Evolutionary conservation across 1,140 invertebrate genomes (phyloP).

Genomic region (Pogonomyrmex californicus): DNA sequence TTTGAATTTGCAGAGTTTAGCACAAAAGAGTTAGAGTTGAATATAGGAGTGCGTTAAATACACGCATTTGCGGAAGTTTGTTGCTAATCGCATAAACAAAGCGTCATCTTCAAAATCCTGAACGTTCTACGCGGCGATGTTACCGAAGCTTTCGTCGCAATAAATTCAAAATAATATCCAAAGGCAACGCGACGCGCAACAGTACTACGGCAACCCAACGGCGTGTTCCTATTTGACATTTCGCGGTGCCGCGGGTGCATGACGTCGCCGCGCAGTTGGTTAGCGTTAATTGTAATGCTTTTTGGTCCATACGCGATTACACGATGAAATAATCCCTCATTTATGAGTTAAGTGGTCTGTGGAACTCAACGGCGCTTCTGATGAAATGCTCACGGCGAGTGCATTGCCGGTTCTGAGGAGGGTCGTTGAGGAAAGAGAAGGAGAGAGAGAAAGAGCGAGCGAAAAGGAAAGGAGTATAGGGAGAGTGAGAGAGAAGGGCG

Average conservation of each 20-base stretch:
- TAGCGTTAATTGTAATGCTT: conserved; percentile 86
- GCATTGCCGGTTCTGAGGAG: conserved; percentile 77
- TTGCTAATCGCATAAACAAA: conserved; percentile 52
- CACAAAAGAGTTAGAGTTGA: conserved; percentile 1
- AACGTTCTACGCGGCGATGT: background rate
- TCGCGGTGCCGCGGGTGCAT: conserved; percentile 73
- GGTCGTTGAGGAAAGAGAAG: conserved; percentile 75
- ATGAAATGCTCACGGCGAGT: conserved; percentile 85
- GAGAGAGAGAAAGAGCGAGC: conserved; percentile 35
- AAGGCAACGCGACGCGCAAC: conserved; percentile 34
- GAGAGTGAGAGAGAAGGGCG: background rate
- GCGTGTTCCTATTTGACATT: conserved; percentile 75
- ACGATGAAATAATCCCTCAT: conserved; percentile 86
- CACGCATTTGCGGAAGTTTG: conserved; percentile 33
- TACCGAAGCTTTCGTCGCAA: conserved; percentile 56
- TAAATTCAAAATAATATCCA: conserved; percentile 62
- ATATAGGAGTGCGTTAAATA: conserved; percentile 4
- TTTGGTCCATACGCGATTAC: conserved; percentile 85
- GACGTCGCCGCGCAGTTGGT: conserved; percentile 80
- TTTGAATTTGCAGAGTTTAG: background rate
- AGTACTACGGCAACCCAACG: conserved; percentile 54
- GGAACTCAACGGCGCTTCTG: conserved; percentile 84
- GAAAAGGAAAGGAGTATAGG: conserved; percentile 41
- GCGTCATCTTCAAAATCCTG: conserved; percentile 49
- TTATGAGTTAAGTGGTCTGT: conserved; percentile 87